Percentiles rank a stretch among this genome's conserved stretches.
Conservation (phyloP, 92 coral and sea anemone genomes). For the Epizoanthus scotinus region DNA sequence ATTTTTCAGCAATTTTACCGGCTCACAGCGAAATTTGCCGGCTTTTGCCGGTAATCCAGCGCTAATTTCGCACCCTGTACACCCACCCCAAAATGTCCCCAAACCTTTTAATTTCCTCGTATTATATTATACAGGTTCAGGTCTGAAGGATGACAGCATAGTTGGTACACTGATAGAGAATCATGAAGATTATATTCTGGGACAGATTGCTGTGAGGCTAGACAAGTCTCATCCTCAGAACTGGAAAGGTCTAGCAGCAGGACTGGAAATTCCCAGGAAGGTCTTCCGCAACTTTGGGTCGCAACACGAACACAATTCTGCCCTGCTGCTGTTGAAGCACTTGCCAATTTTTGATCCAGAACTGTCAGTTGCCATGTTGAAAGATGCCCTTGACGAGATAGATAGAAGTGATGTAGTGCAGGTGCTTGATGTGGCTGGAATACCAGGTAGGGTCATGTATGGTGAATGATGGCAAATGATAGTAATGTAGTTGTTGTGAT, state of each 20-base stretch:
- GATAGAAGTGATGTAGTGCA: slow-evolving; percentile 62
- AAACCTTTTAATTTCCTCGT: neutral
- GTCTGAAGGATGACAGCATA: slow-evolving; percentile 69
- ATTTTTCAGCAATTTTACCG: too few species aligned
- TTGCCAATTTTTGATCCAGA: slow-evolving; percentile 90
- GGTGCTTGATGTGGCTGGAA: slow-evolving; percentile 69
- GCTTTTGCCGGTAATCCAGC: too few species aligned
- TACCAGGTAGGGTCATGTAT: slow-evolving; percentile 66
- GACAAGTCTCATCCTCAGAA: slow-evolving; percentile 57
- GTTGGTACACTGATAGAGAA: slow-evolving; percentile 70
- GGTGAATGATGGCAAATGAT: neutral
- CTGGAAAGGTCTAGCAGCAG: slow-evolving; percentile 74
- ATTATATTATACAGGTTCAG: slow-evolving; percentile 44
- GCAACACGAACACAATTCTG: slow-evolving; percentile 66
- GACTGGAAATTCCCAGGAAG: slow-evolving; percentile 72
- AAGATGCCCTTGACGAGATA: slow-evolving; percentile 55
- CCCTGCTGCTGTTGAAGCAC: slow-evolving; percentile 71
- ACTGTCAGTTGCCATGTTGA: slow-evolving; percentile 61
- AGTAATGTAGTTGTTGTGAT: neutral
- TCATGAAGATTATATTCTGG: slow-evolving; percentile 73
- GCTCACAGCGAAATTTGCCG: too few species aligned
- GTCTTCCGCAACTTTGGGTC: slow-evolving; percentile 79
- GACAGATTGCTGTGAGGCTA: slow-evolving; percentile 67
- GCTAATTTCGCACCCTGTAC: too few species aligned
- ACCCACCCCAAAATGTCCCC: too few species aligned